Conservation (phyloP, 2,797 vertebrate genomes). For the Caiman crocodilus region DNA sequence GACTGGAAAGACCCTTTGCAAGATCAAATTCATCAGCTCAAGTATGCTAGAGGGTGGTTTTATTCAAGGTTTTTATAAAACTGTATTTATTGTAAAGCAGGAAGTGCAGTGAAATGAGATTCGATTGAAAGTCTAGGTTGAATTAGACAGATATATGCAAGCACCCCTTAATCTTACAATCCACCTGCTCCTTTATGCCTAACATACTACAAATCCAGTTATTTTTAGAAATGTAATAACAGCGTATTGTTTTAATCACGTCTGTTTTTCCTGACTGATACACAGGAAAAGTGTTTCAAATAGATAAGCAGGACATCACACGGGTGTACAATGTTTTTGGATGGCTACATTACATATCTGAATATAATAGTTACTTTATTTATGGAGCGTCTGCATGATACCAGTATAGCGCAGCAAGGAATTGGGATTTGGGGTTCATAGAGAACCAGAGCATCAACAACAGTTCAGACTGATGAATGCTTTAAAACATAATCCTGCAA, state of each 20-base stretch:
- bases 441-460: background rate
- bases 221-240: conserved; percentile 76
- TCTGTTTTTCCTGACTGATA: conserved; percentile 75
- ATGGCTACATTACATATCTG: background rate
- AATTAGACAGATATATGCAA: conserved; percentile 29
- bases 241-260: conserved; percentile 76
- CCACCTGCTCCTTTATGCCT: conserved; percentile 23
- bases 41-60: background rate
- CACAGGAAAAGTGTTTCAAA: conserved; percentile 79
- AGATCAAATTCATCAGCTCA: background rate
- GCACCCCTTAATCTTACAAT: conserved; percentile 51
- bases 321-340: conserved; percentile 23
- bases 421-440: background rate
- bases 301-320: conserved; percentile 77
- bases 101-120: conserved; percentile 27
- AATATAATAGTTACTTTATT: background rate
- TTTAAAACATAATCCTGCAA: background rate
- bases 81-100: background rate
- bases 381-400: background rate
- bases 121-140: conserved; percentile 20
- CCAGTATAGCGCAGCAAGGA: conserved; percentile 9
- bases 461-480: background rate
- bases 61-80: background rate
- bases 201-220: conserved; percentile 50
- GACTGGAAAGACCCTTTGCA: background rate